A percentile compares a stretch with the other conserved stretches of the same genome.
Conservation (phyloP, 2,113 vertebrate species). For the Vimba vimba region DNA sequence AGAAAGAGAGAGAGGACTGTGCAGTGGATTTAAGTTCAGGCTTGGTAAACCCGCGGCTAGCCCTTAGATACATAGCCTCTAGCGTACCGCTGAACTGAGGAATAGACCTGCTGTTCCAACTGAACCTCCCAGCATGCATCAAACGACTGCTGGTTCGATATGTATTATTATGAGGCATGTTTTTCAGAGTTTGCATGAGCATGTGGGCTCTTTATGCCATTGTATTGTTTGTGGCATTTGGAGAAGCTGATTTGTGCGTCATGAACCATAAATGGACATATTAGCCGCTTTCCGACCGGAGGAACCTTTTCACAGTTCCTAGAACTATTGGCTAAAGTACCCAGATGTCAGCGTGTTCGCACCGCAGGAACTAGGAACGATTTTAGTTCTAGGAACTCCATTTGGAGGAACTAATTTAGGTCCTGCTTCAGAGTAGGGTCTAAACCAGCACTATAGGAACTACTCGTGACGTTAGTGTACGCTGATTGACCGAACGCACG, state of each 20-base stretch:
- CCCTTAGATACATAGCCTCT: slow-evolving; percentile 29
- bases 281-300: too few species aligned
- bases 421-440: too few species aligned
- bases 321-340: too few species aligned
- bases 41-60: slow-evolving; percentile 30
- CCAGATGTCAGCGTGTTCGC: too few species aligned
- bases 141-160: neutral
- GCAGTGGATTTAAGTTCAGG: slow-evolving; percentile 37
- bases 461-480: too few species aligned
- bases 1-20: slow-evolving; percentile 16
- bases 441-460: too few species aligned
- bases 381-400: too few species aligned
- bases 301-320: too few species aligned
- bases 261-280: too few species aligned
- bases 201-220: neutral
- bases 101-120: slow-evolving; percentile 33
- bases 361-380: too few species aligned
- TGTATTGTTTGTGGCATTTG: neutral
- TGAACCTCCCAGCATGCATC: neutral
- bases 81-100: slow-evolving; percentile 25
- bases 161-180: neutral
- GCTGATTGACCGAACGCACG: too few species aligned
- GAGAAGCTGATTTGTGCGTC: neutral
- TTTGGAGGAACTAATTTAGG: too few species aligned
- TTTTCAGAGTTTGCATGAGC: neutral